A percentile compares a stretch with the other conserved stretches of the same genome.
phyloP scores from a whole-genome alignment of 2,797 vertebrate genomes.

The Chromis chromis region DNA sequence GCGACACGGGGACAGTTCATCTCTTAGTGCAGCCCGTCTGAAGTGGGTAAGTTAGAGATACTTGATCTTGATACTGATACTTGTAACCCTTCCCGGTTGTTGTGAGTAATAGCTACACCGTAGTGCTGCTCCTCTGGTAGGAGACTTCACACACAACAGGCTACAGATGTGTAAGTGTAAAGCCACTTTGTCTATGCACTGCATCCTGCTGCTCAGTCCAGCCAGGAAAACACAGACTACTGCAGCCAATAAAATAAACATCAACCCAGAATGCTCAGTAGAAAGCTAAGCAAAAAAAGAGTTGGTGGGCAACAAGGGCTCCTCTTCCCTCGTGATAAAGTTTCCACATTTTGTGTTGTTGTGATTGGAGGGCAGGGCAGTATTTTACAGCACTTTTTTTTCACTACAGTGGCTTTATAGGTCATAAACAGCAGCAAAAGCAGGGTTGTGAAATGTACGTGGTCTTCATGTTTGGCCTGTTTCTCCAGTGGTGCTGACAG shows the following conservation, averaged over 20 bases:
- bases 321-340: constrained; percentile 33
- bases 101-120: constrained; percentile 19
- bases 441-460: constrained; percentile 46
- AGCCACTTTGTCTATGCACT: constrained; percentile 24
- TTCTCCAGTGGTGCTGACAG: constrained; percentile 50
- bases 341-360: constrained; percentile 48
- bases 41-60: constrained; percentile 74
- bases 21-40: constrained; percentile 54
- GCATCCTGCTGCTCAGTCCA: constrained; percentile 22
- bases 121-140: constrained; percentile 27
- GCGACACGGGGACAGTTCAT: constrained; percentile 48
- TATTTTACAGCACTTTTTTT: constrained; percentile 36
- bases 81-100: constrained; percentile 12
- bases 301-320: constrained; percentile 28
- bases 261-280: constrained; percentile 21
- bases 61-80: constrained; percentile 64
- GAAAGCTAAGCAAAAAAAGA: constrained; percentile 13
- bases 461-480: constrained; percentile 42
- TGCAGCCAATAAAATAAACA: constrained; percentile 65
- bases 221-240: constrained; percentile 35
- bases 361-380: constrained; percentile 35
- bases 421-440: constrained; percentile 59
- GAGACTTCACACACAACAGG: constrained; percentile 28
- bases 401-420: constrained; percentile 52
- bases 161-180: constrained; percentile 51